phyloP scores from a whole-genome alignment of 1,140 invertebrate genomes.

The Nephila pilipes region DNA sequence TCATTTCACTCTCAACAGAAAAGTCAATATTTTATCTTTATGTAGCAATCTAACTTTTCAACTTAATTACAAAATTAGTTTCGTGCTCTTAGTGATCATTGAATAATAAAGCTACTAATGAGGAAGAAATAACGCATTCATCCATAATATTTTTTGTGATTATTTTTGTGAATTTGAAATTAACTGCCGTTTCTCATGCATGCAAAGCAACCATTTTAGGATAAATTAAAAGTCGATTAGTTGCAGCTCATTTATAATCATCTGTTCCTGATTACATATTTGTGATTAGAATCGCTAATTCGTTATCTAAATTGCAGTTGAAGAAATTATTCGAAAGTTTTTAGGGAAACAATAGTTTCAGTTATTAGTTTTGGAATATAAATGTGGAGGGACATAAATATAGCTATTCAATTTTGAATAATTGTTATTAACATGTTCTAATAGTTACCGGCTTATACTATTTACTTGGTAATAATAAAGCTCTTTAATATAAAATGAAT shows the following conservation, averaged over 20 bases:
- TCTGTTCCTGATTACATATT: constrained; percentile 10
- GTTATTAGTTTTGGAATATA: not conserved
- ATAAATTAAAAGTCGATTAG: constrained; percentile 42
- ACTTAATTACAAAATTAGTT: not conserved
- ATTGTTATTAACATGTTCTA: no score
- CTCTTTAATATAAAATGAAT: no score
- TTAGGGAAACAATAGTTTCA: not conserved
- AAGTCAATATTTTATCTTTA: not conserved
- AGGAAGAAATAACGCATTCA: not conserved
- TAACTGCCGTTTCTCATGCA: not conserved
- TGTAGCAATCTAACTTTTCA: not conserved
- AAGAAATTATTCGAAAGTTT: constrained; percentile 13
- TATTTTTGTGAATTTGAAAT: not conserved
- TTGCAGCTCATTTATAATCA: constrained; percentile 11
- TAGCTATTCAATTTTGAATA: no score
- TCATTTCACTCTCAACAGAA: not conserved
- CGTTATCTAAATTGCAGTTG: not conserved
- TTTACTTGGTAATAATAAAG: no score
- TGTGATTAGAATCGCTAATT: constrained; percentile 30
- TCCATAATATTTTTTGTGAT: not conserved
- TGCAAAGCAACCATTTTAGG: constrained; percentile 3
- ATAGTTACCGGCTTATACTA: no score
- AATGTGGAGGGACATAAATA: not conserved
- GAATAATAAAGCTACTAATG: constrained; percentile 31
- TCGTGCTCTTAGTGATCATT: not conserved